Evolutionary conservation across 2,113 vertebrate genomes (phyloP), one percentile per base, ranked within the genome.

Genomic region (Scytalopus superciliaris): DNA sequence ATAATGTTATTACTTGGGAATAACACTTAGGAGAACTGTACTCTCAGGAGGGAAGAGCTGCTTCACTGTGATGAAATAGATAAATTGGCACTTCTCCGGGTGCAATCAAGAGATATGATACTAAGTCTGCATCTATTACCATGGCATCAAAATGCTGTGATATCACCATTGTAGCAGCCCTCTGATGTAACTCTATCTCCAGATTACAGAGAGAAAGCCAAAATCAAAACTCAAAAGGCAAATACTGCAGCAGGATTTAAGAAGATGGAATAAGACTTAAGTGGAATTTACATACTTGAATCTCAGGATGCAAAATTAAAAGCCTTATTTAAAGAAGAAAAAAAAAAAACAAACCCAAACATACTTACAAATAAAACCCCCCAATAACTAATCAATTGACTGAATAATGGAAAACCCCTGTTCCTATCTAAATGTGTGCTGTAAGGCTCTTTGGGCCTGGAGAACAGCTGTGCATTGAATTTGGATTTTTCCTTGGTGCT

Each of bases 51-150:
- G 57, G 40, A 89, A 94, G 73, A 87, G 77, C 91, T 94, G 84
- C 94, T 94, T 92, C 81, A 72, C 73, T 44, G 76, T 74, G 84
- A 92, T 89, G 73, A 81, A 94, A 93, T 17, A 95, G 93, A 93
- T 94, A 93, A 95, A 95, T 67, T 75, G 69, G 64, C 73, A 75
- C 52, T 93, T 87, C 89, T 89, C 39, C 2, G 23, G 31, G 86
- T 95, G 77, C 84, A 95, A 93, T 95, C 86, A 92, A 52, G 72
- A 93, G 88, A 88, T 94, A 86, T 0, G 80, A 84, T 75, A n/a
- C 73, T 44, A 64, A 81, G 69, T 14, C 68, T 89, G 83, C 79
- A 94, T 89, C 89, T 50, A 84, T 87, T 93, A 84, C 79, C 73
- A 82, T 64, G 81, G 74, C 73, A 95, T 76, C 91, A 89, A 73